Evolutionary conservation across 2,797 vertebrate genomes (phyloP), one percentile per base, ranked within the genome.

Genomic region (Lacerta bilineata): DNA sequence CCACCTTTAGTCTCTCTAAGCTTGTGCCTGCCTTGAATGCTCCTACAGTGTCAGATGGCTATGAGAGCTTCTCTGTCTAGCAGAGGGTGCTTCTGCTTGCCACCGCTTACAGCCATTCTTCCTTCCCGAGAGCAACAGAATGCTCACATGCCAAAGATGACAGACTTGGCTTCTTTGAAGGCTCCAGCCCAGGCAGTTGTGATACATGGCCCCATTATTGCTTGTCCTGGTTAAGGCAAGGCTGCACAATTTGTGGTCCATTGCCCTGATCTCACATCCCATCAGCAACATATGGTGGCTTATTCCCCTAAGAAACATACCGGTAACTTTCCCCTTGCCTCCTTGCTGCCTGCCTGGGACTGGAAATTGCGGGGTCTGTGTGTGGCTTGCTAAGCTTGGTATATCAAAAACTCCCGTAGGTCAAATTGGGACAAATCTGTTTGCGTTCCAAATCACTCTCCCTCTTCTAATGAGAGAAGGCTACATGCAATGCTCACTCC

Each of bases 401-500:
- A 36, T 23, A 50, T 46, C 2, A 33, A 36, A 0, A 71, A 10
- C 33, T 7, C 1, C 7, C 71, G 71, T 20, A 82, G 20, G 64
- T 80, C 25, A 13, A 3, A 4, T 46, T 55, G 72, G 83, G 80
- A 18, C 78, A 29, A 10, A 20, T 15, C 5, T 78, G 2, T 23
- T 59, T 7, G 7, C 23, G 64, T 84, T 29, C 17, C 80, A 83
- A 0, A 80, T 93, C 78, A 23, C 20, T 64, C 61, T 64, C 86
- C 27, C 41, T 59, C 78, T 75, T 91, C 91, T 91, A 94, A 94
- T 92, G 92, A 91, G 59, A 89, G 85, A 83, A 85, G 66, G 90
- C 75, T 89, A 87, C 80, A 89, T 85, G 84, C 89, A 20, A 80
- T 25, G 50, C 50, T 15, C 50, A 15, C 5, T 43, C 59, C 29